Conservation (phyloP, 1,140 invertebrate genomes). For the Penaeus japonicus region DNA sequence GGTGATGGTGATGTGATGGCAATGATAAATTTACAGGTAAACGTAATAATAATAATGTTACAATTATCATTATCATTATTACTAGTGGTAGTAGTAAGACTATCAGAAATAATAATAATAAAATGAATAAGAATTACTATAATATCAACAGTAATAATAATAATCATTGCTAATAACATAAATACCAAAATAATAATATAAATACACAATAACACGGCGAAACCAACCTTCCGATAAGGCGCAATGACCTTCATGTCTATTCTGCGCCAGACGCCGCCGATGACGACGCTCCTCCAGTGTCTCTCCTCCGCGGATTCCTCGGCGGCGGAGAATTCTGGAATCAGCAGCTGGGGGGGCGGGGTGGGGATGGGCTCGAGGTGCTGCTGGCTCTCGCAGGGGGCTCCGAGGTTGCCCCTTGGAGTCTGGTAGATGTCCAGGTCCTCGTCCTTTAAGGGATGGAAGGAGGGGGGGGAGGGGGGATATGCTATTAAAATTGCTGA, state of each 20-base stretch:
- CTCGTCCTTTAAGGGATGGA: not conserved
- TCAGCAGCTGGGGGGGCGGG: slow-evolving; percentile 64
- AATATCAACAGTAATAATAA: too few species aligned
- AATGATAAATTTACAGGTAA: too few species aligned
- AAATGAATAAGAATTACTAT: too few species aligned
- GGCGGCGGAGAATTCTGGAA: slow-evolving; percentile 77
- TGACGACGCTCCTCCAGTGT: slow-evolving; percentile 76
- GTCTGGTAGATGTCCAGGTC: not conserved
- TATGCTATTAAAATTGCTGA: not conserved
- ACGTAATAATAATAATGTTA: too few species aligned
- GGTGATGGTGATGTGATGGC: too few species aligned
- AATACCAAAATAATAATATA: too few species aligned
- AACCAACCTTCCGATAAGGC: slow-evolving; percentile 70
- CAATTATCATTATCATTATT: too few species aligned
- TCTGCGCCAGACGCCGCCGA: slow-evolving; percentile 75
- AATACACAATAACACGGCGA: too few species aligned
- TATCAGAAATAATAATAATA: too few species aligned
- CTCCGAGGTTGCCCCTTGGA: not conserved
- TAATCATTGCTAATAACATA: too few species aligned
- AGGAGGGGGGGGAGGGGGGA: not conserved
- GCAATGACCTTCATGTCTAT: slow-evolving; percentile 84
- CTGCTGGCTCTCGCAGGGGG: not conserved
- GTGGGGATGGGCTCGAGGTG: slow-evolving; percentile 59
- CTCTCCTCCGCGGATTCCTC: slow-evolving; percentile 77
- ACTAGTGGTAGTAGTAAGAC: too few species aligned